Percentiles rank a stretch among this genome's conserved stretches.
Evolutionary conservation across 2,888 invertebrate species (phyloP).

Genomic region (Caenorhabditis sp.): DNA sequence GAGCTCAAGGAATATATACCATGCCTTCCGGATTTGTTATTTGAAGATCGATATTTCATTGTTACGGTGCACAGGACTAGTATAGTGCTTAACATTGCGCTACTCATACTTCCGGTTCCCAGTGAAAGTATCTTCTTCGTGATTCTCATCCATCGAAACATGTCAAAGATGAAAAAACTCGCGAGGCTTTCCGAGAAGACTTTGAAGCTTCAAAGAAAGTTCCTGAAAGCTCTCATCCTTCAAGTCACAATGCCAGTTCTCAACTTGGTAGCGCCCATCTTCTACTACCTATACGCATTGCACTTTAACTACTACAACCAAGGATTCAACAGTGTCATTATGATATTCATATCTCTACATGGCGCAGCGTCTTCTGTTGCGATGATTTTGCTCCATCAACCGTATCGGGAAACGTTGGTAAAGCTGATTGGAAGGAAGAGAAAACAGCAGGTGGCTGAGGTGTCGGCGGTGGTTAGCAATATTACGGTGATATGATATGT

Average conservation of each 20-base stretch:
- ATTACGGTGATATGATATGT: too few relatives aligned
- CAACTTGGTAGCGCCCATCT: not conserved
- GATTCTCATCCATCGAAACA: too few relatives aligned
- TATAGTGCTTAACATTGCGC: too few relatives aligned
- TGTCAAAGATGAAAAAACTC: too few relatives aligned
- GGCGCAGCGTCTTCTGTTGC: not conserved
- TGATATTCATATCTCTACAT: not conserved
- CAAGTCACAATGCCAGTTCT: not conserved
- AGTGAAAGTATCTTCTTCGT: not conserved
- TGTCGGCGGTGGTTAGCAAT: too few relatives aligned
- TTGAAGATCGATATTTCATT: not conserved
- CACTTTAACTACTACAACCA: not conserved
- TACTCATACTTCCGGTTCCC: too few relatives aligned
- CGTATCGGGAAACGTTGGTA: constrained; percentile 5
- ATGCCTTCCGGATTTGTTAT: too few relatives aligned
- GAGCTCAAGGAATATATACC: too few relatives aligned
- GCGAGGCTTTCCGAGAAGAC: not conserved
- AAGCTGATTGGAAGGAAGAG: too few relatives aligned
- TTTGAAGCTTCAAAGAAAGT: not conserved
- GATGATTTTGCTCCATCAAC: not conserved
- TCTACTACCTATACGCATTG: not conserved
- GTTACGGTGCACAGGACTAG: too few relatives aligned
- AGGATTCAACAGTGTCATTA: not conserved
- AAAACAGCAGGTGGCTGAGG: too few relatives aligned
- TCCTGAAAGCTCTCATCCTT: not conserved